Evolutionary conservation across 1,140 invertebrate genomes (phyloP).

Genomic region (Eumaeus atala): DNA sequence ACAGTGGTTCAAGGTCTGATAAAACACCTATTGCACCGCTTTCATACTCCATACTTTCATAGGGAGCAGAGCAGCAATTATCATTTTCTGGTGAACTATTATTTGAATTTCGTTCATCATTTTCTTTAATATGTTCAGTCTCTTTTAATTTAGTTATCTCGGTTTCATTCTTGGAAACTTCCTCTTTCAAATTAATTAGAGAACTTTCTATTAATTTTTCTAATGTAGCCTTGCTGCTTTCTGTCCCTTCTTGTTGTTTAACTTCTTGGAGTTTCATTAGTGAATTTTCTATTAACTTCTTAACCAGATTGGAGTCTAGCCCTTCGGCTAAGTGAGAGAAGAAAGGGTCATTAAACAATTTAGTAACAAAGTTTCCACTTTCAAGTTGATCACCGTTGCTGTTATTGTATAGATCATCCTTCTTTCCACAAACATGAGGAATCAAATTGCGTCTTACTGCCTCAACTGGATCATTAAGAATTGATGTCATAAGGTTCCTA

Average conservation of each 20-base stretch:
- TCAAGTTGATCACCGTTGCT: conserved; percentile 28
- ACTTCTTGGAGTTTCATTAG: conserved; percentile 76
- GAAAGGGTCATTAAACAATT: conserved; percentile 77
- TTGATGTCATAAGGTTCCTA: conserved; percentile 68
- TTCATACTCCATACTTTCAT: conserved; percentile 76
- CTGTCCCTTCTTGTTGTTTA: conserved; percentile 70
- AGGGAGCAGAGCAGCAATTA: conserved; percentile 72
- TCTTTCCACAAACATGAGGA: conserved; percentile 81
- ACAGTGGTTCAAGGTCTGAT: conserved; percentile 73
- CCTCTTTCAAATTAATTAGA: conserved; percentile 72
- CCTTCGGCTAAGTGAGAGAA: conserved; percentile 77
- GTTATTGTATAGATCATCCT: conserved; percentile 29
- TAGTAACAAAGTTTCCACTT: conserved; percentile 70
- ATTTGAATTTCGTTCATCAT: conserved; percentile 18
- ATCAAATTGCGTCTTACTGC: conserved; percentile 81
- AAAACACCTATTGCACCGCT: conserved; percentile 67
- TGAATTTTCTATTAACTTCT: conserved; percentile 78
- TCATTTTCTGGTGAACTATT: conserved; percentile 43
- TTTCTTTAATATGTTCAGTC: conserved; percentile 24
- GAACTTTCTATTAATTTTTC: conserved; percentile 76
- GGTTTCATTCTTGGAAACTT: conserved; percentile 42
- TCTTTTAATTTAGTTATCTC: conserved; percentile 27
- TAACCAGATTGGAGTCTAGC: conserved; percentile 74
- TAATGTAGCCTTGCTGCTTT: conserved; percentile 76
- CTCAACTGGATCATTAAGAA: conserved; percentile 80